A percentile compares a stretch with the other conserved stretches of the same genome.
Conservation (phyloP, 2,888 invertebrate species). For the Pristionchus exspectatus region DNA sequence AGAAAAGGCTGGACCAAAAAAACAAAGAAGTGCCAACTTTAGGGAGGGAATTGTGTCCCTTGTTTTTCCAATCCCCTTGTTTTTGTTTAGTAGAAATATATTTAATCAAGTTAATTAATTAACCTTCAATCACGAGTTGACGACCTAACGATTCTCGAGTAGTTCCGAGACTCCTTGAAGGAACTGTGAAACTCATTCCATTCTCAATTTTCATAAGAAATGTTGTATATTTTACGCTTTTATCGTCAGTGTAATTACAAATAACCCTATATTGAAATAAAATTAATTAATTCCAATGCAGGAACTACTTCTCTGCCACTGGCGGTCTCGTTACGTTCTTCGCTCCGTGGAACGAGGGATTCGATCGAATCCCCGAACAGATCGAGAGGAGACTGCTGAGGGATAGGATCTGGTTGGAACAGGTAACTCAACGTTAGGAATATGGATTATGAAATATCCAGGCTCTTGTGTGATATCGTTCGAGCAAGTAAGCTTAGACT, state of each 20-base stretch:
- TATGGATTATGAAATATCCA: too few species aligned
- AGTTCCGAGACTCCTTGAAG: background rate
- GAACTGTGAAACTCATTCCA: background rate
- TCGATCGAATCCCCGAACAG: slow-evolving; percentile 78
- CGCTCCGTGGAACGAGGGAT: slow-evolving; percentile 79
- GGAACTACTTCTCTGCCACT: slow-evolving; percentile 77
- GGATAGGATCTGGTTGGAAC: slow-evolving; percentile 79
- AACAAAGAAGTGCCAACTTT: too few species aligned
- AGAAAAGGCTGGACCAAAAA: too few species aligned
- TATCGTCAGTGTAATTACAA: background rate
- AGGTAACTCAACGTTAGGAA: slow-evolving; percentile 62
- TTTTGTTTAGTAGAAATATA: too few species aligned
- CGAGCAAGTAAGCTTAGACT: too few species aligned
- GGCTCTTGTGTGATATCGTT: too few species aligned
- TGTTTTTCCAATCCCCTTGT: too few species aligned
- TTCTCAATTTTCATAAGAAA: background rate
- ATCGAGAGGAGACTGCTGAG: slow-evolving; percentile 77
- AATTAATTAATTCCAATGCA: slow-evolving; percentile 5
- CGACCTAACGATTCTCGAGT: background rate
- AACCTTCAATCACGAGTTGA: too few species aligned
- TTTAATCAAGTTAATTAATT: too few species aligned
- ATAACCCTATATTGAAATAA: too few species aligned
- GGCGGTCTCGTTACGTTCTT: slow-evolving; percentile 75
- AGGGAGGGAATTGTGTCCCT: too few species aligned
- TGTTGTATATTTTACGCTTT: background rate